Evolutionary conservation across 2,113 vertebrate genomes (phyloP), one percentile per base, ranked within the genome.

Genomic region (Capra hircus): DNA sequence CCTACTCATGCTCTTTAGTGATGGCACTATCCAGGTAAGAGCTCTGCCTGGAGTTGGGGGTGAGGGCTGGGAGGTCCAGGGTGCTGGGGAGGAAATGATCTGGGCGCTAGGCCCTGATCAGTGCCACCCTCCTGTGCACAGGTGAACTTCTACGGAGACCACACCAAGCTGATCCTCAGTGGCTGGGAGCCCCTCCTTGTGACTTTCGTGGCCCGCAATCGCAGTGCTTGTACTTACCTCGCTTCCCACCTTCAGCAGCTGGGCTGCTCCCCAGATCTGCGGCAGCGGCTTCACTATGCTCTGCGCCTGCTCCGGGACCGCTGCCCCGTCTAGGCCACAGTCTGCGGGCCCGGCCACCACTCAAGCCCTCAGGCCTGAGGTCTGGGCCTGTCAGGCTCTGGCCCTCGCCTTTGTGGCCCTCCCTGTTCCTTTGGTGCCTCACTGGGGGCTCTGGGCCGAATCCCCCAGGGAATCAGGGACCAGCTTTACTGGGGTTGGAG

Each of bases 121-220:
- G 0, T 27, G 45, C 60, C n/a, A 1, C 30, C 14, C 53, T 96
- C 55, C 40, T 88, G 55, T 74, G 27, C 52, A 78, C 92, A 99
- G 99, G 99, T 99, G 48, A 99, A 99, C 98, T 99, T 99, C 98
- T 99, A 99, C 97, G 99, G 99, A 0, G 99, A 99, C 98, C 99
- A 99, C 98, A 99, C 99, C 48, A 99, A 99, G 98, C 99, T 99
- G 97, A 99, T 99, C 97, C 99, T 99, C 98, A 99, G 99, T 98
- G 99, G 99, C 99, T 99, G 99, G 78, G 99, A 99, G 5, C 99
- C 99, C 60, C 99, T 99, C 97, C 98, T 99, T 88, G 99, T 99
- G 97, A 99, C 99, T 83, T 99, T 99, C 97, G 99, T 99, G 98
- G 99, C 99, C 97, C 99, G 99, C 13, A 99, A 99, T 27, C 99